Conservation (phyloP, 1,140 invertebrate species). For the Reticulitermes speratus region DNA sequence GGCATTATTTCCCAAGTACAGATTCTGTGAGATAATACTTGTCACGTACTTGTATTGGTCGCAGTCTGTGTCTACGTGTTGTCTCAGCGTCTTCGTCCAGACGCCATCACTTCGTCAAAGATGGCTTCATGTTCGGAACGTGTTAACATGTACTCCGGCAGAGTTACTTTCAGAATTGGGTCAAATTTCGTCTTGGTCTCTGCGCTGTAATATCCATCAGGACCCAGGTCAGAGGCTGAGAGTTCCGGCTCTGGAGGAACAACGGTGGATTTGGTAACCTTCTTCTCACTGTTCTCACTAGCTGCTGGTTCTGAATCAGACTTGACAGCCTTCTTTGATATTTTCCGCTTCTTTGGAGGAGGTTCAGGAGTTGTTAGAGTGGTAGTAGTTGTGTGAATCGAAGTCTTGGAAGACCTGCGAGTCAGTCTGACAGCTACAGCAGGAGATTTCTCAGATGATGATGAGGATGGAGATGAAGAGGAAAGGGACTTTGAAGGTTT, state of each 20-base stretch:
- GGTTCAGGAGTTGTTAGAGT: neutral
- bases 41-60: conserved; percentile 13
- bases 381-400: conserved; percentile 25
- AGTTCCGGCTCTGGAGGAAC: conserved; percentile 33
- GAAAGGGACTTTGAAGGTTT: neutral
- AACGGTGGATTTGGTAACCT: conserved; percentile 26
- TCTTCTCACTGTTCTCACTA: conserved; percentile 18
- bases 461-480: neutral
- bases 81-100: conserved; percentile 31
- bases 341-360: conserved; percentile 37
- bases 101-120: conserved; percentile 56
- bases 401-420: neutral
- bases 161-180: conserved; percentile 57
- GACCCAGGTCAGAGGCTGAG: conserved; percentile 37
- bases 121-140: conserved; percentile 64
- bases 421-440: conserved; percentile 15
- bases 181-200: conserved; percentile 65
- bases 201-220: conserved; percentile 51
- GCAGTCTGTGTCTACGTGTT: conserved; percentile 11
- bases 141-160: conserved; percentile 66
- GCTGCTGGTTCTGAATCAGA: conserved; percentile 20
- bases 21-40: neutral
- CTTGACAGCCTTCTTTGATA: neutral
- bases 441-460: conserved; percentile 17
- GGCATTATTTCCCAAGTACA: too few species aligned